Base-by-base conservation (phyloP, 2,797 vertebrate species). In the Crypturellus tataupa region DNA sequence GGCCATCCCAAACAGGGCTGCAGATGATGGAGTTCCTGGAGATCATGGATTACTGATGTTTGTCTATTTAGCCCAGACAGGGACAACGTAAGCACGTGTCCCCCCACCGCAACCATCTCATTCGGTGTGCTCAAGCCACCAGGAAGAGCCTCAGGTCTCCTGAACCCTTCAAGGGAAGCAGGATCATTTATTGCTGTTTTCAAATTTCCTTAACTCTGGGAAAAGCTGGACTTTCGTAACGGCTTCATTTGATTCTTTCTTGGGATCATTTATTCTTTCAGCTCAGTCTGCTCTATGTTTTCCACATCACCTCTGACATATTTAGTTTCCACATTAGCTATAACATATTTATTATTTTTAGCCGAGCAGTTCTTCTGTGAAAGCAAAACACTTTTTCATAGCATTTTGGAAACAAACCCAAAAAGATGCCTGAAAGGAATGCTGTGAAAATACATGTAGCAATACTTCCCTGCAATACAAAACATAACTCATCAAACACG, bases 291-390 rank as follows among this genome's bases (percentile, higher is more conserved):
- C 47, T 44, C 69, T 71, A 83, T 37, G 72, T 89, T 92, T 93
- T 94, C 90, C 95, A 85, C 79, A 86, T 79, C 85, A 89, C 59
- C 56, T 80, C 85, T 84, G 84, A 89, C 76, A 90, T 94, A 87
- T 9, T 87, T 76, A 89, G 83, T 97, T 97, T 94, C 91, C 87
- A 88, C 69, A 68, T 89, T 90, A 96, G 79, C 88, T 90, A 56
- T 67, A 95, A 70, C 37, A 47, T 94, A 94, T 87, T 94, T 90
- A 94, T 96, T 94, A 93, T 95, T 94, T 96, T 89, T 89, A 96
- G 96, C 80, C 64, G 80, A 93, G 92, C 83, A 94, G 80, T 96
- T 92, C 65, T 37, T 92, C 86, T 92, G 63, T 92, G 83, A 95
- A 95, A 91, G 82, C 85, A 95, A 96, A 95, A 96, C 49, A 82